Evolutionary conservation across 2,797 vertebrate genomes (phyloP).

Genomic region (Fistularia tabacaria): DNA sequence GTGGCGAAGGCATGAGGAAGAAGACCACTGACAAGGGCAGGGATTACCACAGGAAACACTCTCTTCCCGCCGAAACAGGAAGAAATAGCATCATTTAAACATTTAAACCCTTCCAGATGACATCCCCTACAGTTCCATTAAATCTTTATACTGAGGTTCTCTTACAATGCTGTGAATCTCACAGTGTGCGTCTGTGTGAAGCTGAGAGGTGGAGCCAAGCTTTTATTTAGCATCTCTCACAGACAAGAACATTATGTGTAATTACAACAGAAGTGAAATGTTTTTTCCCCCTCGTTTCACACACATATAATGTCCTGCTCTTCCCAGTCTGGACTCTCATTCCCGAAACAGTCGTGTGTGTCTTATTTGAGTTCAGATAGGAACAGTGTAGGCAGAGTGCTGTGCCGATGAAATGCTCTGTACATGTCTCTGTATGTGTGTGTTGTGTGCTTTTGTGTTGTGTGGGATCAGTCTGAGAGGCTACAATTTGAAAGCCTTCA

Average conservation of each 20-base stretch:
- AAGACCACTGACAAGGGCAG: constrained; percentile 39
- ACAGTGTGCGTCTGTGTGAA: constrained; percentile 17
- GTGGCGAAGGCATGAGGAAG: constrained; percentile 33
- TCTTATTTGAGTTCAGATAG: constrained; percentile 41
- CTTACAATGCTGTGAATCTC: constrained; percentile 29
- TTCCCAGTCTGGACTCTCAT: constrained; percentile 30
- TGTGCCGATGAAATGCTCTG: constrained; percentile 33
- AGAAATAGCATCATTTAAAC: constrained; percentile 66
- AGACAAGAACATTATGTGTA: constrained; percentile 32
- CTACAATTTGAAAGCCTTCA: constrained; percentile 3
- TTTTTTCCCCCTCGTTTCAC: constrained; percentile 20
- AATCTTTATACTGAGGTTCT: constrained; percentile 55
- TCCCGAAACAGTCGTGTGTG: constrained; percentile 29
- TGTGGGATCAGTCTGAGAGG: neutral
- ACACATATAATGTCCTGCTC: neutral
- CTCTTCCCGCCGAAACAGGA: constrained; percentile 21
- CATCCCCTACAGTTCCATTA: constrained; percentile 56
- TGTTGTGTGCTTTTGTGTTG: neutral
- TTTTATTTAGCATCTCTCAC: neutral
- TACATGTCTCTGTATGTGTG: constrained; percentile 17
- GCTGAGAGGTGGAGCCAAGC: neutral
- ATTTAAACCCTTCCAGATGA: constrained; percentile 62
- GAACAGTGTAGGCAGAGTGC: constrained; percentile 39
- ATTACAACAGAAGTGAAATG: constrained; percentile 39
- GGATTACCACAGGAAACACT: constrained; percentile 49